phyloP scores from a whole-genome alignment of 2,888 invertebrate genomes.

The Chaetoderma sp. region DNA sequence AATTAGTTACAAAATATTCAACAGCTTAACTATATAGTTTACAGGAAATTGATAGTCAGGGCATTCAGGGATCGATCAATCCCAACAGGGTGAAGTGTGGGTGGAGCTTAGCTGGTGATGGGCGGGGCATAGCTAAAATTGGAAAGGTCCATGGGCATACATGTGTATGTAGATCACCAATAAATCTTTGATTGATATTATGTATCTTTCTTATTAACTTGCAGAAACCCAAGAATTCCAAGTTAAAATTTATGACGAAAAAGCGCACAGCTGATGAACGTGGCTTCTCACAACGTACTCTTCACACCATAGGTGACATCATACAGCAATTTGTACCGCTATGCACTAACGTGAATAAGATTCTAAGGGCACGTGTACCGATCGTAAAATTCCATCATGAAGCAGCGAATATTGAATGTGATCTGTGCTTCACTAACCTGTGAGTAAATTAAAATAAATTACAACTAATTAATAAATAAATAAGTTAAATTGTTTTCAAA shows the following conservation, averaged over 20 bases:
- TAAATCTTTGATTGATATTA: too few relatives aligned
- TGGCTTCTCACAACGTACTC: conserved; percentile 77
- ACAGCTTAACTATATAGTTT: too few relatives aligned
- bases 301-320: conserved; percentile 81
- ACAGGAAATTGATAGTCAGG: too few relatives aligned
- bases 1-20: too few relatives aligned
- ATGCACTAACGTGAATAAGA: conserved; percentile 74
- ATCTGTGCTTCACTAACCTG: conserved; percentile 85
- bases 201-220: too few relatives aligned
- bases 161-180: too few relatives aligned
- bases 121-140: too few relatives aligned
- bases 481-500: neutral
- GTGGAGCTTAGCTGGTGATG: too few relatives aligned
- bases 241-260: conserved; percentile 77
- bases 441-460: conserved; percentile 72
- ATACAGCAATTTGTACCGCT: conserved; percentile 83
- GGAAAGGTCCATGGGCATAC: too few relatives aligned
- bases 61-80: too few relatives aligned
- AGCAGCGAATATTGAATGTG: conserved; percentile 83
- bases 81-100: too few relatives aligned
- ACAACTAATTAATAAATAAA: neutral
- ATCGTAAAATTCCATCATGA: conserved; percentile 88
- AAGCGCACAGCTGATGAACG: conserved; percentile 74
- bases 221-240: conserved; percentile 13
- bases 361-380: conserved; percentile 88